Base-by-base conservation (phyloP, 2,797 vertebrate species). In the Gymnothorax javanicus region DNA sequence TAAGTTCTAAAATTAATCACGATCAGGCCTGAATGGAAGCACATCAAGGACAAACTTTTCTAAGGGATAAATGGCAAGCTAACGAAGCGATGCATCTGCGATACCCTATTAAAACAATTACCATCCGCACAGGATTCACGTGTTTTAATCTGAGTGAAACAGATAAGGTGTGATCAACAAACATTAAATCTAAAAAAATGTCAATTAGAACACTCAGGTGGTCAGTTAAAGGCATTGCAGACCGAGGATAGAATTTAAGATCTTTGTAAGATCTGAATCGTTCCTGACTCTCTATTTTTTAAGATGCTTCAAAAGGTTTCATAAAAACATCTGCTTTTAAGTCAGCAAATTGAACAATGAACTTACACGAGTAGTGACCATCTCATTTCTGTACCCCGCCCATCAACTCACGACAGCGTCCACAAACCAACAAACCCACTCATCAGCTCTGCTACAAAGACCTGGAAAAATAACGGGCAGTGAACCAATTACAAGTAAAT, bases 1-100 rank as follows among this genome's bases (percentile, higher is more conserved):
- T 82, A 89, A 89, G 89, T 92, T 94, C 93, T 94, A 95, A 94
- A 94, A 93, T 94, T 95, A 94, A 94, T 93, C 91, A 90, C 86
- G 67, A 54, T 13, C 4, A 84, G 50, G 43, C 33, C 33, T 1
- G 33, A 43, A 43, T 7, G 73, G 85, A 84, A 90, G 89, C 83
- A 83, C 87, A 89, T 91, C 87, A 92, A 90, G 91, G 91, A 91
- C 64, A 13, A 83, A 90, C 93, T 91, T 93, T 91, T 94, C 92
- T 90, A 91, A 93, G 92, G 91, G 91, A 93, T 75, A 88, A 90
- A 92, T 92, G 94, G 94, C 90, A 87, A 86, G 84, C 89, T 90
- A 87, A 17, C 17, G 56, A 56, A 13, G 62, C 86, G 52, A 20
- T 75, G n/a, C 56, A 9, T 15, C 62, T 82, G 69, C 17, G 33